Evolutionary conservation across 2,797 vertebrate genomes (phyloP).

Genomic region (Anguilla megastoma): DNA sequence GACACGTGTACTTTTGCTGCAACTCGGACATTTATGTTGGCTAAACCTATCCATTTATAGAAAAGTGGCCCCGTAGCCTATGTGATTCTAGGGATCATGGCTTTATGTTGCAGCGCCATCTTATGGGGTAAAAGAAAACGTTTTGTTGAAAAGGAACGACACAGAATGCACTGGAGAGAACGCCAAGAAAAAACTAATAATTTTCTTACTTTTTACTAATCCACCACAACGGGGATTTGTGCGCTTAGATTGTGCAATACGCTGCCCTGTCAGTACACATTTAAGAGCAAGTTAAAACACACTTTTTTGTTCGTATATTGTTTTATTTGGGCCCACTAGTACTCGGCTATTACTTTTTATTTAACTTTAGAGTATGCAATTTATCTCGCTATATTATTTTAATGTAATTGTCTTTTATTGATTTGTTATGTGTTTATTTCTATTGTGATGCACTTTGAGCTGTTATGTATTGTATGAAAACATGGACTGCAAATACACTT

Average conservation of each 20-base stretch:
- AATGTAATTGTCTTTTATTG: not conserved
- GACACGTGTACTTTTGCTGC: not conserved
- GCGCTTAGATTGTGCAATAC: no score
- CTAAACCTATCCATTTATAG: not conserved
- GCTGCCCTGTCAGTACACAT: no score
- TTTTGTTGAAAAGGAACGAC: not conserved
- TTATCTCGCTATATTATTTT: not conserved
- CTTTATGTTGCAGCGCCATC: not conserved
- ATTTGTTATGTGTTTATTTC: not conserved
- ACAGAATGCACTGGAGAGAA: not conserved
- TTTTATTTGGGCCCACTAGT: no score
- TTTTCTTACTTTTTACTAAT: not conserved
- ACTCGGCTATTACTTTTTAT: no score
- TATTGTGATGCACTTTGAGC: not conserved
- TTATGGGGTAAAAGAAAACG: not conserved
- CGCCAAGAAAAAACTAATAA: not conserved
- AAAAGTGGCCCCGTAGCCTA: not conserved
- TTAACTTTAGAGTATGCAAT: no score
- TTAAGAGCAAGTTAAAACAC: no score
- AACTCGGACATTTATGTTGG: not conserved
- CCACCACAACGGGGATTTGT: no score
- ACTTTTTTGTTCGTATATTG: no score
- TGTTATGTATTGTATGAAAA: not conserved
- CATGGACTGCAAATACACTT: not conserved
- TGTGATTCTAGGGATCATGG: not conserved